These are phyloP conservation scores for Bugulina stolonifera DNA, from an alignment of 2,888 invertebrate species.

Conservation along the genomic window DNA sequence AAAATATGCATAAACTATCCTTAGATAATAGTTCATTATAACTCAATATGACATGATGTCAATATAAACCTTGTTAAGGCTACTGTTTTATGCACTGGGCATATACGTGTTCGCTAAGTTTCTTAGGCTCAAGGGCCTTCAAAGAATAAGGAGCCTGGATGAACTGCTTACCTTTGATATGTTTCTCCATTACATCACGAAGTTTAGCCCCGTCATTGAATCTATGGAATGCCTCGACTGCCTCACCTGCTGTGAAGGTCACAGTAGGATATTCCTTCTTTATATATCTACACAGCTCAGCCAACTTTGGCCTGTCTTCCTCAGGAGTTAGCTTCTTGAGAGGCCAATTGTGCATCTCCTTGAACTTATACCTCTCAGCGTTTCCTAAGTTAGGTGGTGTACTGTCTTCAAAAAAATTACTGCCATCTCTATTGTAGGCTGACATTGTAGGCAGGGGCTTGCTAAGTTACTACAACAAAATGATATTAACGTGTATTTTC, in stretches of 20 bases:
- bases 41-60: conserved; percentile 57
- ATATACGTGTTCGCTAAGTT: background rate
- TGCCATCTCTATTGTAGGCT: too few species aligned
- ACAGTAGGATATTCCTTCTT: background rate
- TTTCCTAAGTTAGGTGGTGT: background rate
- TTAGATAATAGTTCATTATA: too few species aligned
- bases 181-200: background rate
- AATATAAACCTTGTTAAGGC: conserved; percentile 59
- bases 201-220: background rate
- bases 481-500: too few species aligned
- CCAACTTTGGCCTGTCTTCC: background rate
- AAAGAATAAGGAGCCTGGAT: too few species aligned
- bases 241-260: background rate
- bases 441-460: too few species aligned
- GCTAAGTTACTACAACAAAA: too few species aligned
- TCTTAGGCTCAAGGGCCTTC: too few species aligned
- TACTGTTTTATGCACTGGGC: background rate
- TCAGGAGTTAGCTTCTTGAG: conserved; percentile 64
- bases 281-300: background rate
- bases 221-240: background rate
- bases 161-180: background rate
- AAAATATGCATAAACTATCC: too few species aligned
- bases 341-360: conserved; percentile 48
- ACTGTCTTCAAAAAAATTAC: background rate
- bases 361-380: background rate